These are phyloP conservation scores for Chlorodrepanis virens DNA, from an alignment of 2,113 vertebrate species.

Conservation along the genomic window DNA sequence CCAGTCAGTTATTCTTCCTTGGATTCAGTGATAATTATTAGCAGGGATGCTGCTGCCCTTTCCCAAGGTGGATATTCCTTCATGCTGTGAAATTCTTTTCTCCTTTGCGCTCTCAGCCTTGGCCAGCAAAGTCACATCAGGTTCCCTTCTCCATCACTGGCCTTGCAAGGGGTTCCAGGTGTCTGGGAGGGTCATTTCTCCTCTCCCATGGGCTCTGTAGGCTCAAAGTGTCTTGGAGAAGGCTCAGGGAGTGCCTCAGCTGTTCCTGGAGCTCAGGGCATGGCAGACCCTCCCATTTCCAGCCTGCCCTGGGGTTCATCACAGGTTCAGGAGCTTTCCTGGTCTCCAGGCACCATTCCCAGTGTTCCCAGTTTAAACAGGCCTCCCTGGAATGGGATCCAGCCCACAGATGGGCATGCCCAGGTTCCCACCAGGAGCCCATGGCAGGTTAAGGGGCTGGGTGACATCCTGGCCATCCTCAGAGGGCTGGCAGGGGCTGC, in stretches of 20 bases:
- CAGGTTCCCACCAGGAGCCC: background rate
- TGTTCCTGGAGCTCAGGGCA: rapidly evolving
- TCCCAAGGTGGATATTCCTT: background rate
- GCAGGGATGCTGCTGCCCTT: background rate
- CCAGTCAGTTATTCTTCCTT: background rate
- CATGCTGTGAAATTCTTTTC: background rate
- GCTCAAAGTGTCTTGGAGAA: background rate
- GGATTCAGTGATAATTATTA: background rate
- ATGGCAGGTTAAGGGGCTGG: background rate
- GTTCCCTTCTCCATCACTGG: background rate
- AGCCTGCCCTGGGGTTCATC: background rate
- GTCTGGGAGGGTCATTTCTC: background rate
- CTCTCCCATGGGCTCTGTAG: background rate
- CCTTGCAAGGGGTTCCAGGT: background rate
- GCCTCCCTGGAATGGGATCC: background rate
- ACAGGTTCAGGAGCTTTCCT: background rate
- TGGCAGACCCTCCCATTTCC: background rate
- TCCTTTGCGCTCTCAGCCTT: background rate
- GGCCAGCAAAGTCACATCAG: background rate
- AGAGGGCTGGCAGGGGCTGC: background rate
- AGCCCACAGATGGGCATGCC: too few relatives aligned
- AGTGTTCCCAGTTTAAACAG: background rate
- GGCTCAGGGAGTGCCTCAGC: background rate
- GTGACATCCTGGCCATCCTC: background rate
- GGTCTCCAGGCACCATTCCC: background rate